Evolutionary conservation across 2,888 invertebrate genomes (phyloP).

Genomic region (Drosophila neonasuta): DNA sequence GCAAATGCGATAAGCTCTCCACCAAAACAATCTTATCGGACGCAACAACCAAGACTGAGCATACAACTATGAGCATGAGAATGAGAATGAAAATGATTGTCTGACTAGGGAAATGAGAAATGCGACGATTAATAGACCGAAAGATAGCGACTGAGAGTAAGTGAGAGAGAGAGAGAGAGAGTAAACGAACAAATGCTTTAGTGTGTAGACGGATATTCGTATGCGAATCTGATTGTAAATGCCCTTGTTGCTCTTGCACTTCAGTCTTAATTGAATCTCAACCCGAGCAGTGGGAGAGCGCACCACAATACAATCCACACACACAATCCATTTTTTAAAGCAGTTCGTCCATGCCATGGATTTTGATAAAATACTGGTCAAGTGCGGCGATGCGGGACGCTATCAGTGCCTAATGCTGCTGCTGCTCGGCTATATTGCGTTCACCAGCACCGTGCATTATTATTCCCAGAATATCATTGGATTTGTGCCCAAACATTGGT

Average conservation of each 20-base stretch:
- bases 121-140: background rate
- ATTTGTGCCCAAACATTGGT: conserved; percentile 83
- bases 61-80: conserved; percentile 6
- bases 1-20: conserved; percentile 49
- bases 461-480: conserved; percentile 84
- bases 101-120: conserved; percentile 1
- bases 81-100: background rate
- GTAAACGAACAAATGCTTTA: background rate
- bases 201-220: background rate
- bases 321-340: too few relatives aligned
- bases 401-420: conserved; percentile 83
- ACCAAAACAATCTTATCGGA: conserved; percentile 64
- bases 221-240: conserved; percentile 39
- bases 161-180: too few relatives aligned
- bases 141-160: background rate
- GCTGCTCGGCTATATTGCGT: conserved; percentile 83
- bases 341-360: conserved; percentile 68
- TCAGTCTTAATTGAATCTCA: conserved; percentile 68
- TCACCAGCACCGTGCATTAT: conserved; percentile 84
- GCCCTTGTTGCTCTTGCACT: conserved; percentile 18
- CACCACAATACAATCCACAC: background rate
- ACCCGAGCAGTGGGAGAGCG: conserved; percentile 33
- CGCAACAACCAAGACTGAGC: conserved; percentile 19
- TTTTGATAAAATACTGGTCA: conserved; percentile 83
- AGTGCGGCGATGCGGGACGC: conserved; percentile 83